Percentiles rank a stretch among this genome's conserved stretches.
Conservation (phyloP, 2,888 invertebrate species). For the Andrena flavipes region DNA sequence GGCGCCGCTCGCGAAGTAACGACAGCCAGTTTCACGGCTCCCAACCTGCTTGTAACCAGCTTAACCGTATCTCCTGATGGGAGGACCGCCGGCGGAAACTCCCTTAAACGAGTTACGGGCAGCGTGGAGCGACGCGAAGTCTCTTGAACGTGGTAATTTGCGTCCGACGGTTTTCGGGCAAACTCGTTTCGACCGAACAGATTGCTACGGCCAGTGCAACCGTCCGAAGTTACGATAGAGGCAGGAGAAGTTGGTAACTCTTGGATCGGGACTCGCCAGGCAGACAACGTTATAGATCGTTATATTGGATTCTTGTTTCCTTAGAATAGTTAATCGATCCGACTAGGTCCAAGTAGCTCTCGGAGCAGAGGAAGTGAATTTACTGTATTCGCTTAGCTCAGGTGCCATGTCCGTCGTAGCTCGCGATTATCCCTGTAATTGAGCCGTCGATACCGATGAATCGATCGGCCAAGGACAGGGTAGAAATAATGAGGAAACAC, state of each 20-base stretch:
- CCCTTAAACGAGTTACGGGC: constrained; percentile 49
- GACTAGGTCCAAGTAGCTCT: no score
- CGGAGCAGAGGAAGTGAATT: constrained; percentile 17
- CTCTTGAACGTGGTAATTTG: constrained; percentile 17
- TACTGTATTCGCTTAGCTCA: neutral
- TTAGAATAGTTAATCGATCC: no score
- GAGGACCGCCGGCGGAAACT: constrained; percentile 32
- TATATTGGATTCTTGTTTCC: no score
- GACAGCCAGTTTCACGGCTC: constrained; percentile 43
- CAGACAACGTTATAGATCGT: no score
- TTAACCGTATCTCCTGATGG: constrained; percentile 21
- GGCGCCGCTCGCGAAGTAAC: constrained; percentile 32
- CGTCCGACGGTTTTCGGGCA: neutral
- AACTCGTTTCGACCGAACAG: constrained; percentile 10
- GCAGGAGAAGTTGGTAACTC: neutral
- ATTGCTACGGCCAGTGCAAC: neutral
- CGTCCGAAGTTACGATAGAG: neutral
- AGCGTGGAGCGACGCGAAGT: constrained; percentile 3
- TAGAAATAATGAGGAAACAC: constrained; percentile 61
- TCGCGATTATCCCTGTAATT: constrained; percentile 53
- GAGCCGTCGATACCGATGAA: constrained; percentile 48
- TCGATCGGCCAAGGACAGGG: constrained; percentile 55
- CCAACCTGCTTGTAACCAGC: constrained; percentile 7
- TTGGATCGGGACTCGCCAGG: no score
- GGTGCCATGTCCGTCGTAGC: constrained; percentile 3